Percentiles rank a stretch among this genome's conserved stretches.
Conservation (phyloP, 2,888 invertebrate species). For the Selenia dentaria region DNA sequence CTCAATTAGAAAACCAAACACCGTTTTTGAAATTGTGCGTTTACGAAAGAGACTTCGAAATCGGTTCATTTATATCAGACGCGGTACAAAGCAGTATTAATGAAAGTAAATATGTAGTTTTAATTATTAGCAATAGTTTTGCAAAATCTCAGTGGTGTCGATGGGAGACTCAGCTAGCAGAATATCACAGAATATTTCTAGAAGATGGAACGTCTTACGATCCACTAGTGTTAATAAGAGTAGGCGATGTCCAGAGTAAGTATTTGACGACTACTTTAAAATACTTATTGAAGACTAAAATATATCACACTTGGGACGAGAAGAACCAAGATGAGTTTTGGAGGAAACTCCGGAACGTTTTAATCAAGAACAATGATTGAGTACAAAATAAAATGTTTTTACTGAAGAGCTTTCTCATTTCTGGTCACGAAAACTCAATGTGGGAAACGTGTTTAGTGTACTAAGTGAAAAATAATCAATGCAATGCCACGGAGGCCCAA, state of each 20-base stretch:
- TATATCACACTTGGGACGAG: conserved; percentile 86
- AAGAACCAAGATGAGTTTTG: conserved; percentile 69
- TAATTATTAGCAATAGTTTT: conserved; percentile 88
- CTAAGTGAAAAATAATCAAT: conserved; percentile 24
- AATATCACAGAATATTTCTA: conserved; percentile 86
- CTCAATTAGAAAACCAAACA: conserved; percentile 84
- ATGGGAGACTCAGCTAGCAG: conserved; percentile 88
- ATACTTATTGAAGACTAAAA: conserved; percentile 86
- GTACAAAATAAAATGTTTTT: conserved; percentile 23
- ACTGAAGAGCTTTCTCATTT: conserved; percentile 23
- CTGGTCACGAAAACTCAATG: conserved; percentile 24
- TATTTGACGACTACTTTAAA: conserved; percentile 85
- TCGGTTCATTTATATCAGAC: conserved; percentile 87
- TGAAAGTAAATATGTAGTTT: conserved; percentile 86
- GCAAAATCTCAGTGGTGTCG: conserved; percentile 89
- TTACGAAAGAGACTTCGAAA: conserved; percentile 88
- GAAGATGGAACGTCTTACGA: conserved; percentile 84
- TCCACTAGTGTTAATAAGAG: conserved; percentile 85
- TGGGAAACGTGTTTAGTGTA: conserved; percentile 22
- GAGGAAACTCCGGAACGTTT: conserved; percentile 65
- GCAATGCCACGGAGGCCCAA: conserved; percentile 28
- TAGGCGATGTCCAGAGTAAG: conserved; percentile 83
- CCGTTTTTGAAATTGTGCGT: conserved; percentile 87
- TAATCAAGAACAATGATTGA: conserved; percentile 45
- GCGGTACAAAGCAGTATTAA: conserved; percentile 87